A percentile compares a stretch with the other conserved stretches of the same genome.
Conservation (phyloP, 2,888 invertebrate genomes). For the Cyaniris semiargus region DNA sequence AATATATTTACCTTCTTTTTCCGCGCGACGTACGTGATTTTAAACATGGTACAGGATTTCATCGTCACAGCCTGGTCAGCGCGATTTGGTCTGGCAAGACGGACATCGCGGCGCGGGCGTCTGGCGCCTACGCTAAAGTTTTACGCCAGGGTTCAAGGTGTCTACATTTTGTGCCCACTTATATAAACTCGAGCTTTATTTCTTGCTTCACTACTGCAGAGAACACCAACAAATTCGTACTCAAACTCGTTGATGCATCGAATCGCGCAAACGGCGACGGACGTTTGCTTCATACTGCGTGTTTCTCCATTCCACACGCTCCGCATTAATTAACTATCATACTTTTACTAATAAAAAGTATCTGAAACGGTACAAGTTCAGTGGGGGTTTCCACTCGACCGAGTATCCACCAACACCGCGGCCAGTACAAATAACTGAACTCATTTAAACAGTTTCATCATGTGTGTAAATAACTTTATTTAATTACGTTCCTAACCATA, state of each 20-base stretch:
- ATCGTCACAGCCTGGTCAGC: constrained; percentile 48
- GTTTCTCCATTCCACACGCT: constrained; percentile 61
- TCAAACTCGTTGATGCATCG: not conserved
- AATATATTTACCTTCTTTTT: constrained; percentile 63
- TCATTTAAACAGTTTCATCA: constrained; percentile 10
- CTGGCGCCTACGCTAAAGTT: constrained; percentile 42
- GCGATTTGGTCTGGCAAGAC: constrained; percentile 33
- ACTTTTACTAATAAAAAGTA: constrained; percentile 71
- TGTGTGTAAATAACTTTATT: constrained; percentile 15
- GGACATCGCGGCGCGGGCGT: constrained; percentile 40
- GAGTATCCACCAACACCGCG: constrained; percentile 37
- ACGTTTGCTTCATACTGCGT: constrained; percentile 40
- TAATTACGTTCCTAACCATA: constrained; percentile 13
- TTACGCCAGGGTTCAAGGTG: constrained; percentile 26
- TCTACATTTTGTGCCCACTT: constrained; percentile 30
- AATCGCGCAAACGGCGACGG: constrained; percentile 38
- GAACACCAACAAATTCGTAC: not conserved
- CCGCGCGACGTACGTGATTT: constrained; percentile 72
- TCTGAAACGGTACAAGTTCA: constrained; percentile 53
- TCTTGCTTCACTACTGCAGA: not conserved
- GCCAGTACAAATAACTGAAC: constrained; percentile 40
- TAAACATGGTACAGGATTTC: constrained; percentile 74
- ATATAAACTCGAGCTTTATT: not conserved
- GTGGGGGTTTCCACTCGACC: constrained; percentile 59
- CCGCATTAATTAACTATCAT: constrained; percentile 59